Conservation (phyloP, 2,113 vertebrate genomes). For the Tetraodon nigroviridis region DNA sequence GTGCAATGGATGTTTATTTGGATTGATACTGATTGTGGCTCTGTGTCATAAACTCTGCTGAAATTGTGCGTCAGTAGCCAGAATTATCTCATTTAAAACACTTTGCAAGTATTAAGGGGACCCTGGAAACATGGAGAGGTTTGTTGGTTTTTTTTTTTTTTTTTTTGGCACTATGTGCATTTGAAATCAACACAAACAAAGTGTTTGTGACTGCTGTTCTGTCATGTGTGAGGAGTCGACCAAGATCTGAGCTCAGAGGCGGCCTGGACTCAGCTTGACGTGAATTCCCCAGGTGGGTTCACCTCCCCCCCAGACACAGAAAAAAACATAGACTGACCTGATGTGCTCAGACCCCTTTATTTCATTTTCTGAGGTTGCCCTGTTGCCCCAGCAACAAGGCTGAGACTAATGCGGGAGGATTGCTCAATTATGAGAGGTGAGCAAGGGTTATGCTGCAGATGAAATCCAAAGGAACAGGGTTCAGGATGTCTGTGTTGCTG, state of each 20-base stretch:
- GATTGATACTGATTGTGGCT: too few species aligned
- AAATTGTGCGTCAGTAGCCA: too few species aligned
- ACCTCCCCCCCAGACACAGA: constrained; percentile 37
- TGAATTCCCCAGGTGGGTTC: constrained; percentile 52
- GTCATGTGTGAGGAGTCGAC: constrained; percentile 49
- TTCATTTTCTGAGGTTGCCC: constrained; percentile 53
- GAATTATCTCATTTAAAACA: too few species aligned
- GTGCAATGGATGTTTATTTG: too few species aligned
- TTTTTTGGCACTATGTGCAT: constrained; percentile 27
- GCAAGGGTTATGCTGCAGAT: constrained; percentile 63
- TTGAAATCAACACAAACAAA: constrained; percentile 37
- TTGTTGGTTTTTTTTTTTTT: background rate
- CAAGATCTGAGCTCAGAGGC: constrained; percentile 36
- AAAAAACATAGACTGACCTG: constrained; percentile 52
- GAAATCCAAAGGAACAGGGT: constrained; percentile 62
- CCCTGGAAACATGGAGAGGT: background rate
- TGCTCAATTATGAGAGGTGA: constrained; percentile 72
- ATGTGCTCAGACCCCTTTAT: constrained; percentile 51
- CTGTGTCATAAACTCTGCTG: too few species aligned
- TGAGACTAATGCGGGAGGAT: constrained; percentile 69
- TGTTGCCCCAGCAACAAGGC: constrained; percentile 65
- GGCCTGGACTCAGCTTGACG: constrained; percentile 52
- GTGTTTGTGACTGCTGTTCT: constrained; percentile 30
- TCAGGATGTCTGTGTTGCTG: constrained; percentile 31
- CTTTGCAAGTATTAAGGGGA: too few species aligned